Conservation (phyloP, 1,140 invertebrate genomes). For the Delia radicum region DNA sequence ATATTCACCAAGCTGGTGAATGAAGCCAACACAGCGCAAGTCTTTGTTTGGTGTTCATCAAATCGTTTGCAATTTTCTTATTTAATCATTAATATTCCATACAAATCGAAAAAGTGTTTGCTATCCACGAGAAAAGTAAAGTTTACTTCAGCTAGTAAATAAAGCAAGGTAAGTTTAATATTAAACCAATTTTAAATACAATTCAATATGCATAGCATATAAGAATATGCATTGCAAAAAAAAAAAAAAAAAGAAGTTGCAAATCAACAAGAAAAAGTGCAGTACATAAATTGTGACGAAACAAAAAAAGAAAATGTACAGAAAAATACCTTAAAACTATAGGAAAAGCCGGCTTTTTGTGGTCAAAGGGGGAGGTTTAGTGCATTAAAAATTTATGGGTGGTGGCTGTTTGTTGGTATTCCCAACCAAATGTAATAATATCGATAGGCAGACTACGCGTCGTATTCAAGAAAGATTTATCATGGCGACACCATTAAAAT, state of each 20-base stretch:
- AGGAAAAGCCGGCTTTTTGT: not conserved
- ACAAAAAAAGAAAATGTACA: not conserved
- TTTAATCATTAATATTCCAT: too few species aligned
- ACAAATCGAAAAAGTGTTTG: too few species aligned
- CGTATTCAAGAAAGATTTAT: not conserved
- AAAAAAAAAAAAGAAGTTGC: not conserved
- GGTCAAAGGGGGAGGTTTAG: not conserved
- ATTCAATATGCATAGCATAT: too few species aligned
- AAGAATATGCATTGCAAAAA: not conserved
- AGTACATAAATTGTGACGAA: not conserved
- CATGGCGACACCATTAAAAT: not conserved
- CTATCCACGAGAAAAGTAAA: not conserved
- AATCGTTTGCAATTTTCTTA: not conserved
- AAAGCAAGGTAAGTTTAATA: not conserved
- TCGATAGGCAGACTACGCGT: not conserved
- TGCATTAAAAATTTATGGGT: not conserved
- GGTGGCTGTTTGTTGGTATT: not conserved
- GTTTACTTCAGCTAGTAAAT: not conserved
- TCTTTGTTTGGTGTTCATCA: not conserved
- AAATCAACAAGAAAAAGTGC: not conserved
- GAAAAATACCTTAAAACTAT: not conserved
- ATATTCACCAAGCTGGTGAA: too few species aligned
- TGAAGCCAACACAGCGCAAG: not conserved
- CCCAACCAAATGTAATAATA: not conserved
- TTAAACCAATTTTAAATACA: not conserved